Base-by-base conservation (phyloP, 2,888 invertebrate species). In the Meandrusa payeni region DNA sequence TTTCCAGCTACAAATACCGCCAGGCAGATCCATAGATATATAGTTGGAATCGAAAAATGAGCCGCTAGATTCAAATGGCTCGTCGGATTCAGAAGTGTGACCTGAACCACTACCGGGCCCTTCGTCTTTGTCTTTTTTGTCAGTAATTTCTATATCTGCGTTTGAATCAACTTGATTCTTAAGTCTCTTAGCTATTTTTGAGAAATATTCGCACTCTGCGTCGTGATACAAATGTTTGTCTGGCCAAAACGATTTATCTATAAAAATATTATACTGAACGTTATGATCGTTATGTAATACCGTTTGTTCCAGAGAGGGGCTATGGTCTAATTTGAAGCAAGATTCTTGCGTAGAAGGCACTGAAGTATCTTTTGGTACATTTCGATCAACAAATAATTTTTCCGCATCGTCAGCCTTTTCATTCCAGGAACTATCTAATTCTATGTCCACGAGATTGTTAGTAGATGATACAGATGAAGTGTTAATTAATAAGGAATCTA, bases 1-100 rank as follows among this genome's bases (percentile, higher is more conserved):
- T 69, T 91, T 91, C 94, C 94, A 95, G 68, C 93, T 92, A 72
- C 93, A 93, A 57, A 95, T 90, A 41, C 94, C 94, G 48, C 94
- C 94, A 3, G 95, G 95, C 52, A 95, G 81, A 76, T 93, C 93
- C 64, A 93, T 91, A 33, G 92, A 90, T 59, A 92, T 89, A 60
- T 91, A 91, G 63, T 91, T 91, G 6, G 93, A 91, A 59, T 86
- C 79, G 43, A 65, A 77, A 20, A 79, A 76, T 7, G 76, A 76
- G 32, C 70, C 69, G 41, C 57, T 59, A 13, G 57, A 51, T 11
- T 47, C 54, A 20, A 40, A 51, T 13, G 69, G 52, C 47, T 73
- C 76, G 23, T 80, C 83, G 12, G 62, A 59, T 54, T 85, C 86
- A 24, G 87, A 86, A 38, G 88, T 75, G 47, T 88, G 91, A 60